Percentiles rank a stretch among this genome's conserved stretches.
Conservation (phyloP, 2,113 vertebrate genomes). For the Porphyrio hochstetteri region DNA sequence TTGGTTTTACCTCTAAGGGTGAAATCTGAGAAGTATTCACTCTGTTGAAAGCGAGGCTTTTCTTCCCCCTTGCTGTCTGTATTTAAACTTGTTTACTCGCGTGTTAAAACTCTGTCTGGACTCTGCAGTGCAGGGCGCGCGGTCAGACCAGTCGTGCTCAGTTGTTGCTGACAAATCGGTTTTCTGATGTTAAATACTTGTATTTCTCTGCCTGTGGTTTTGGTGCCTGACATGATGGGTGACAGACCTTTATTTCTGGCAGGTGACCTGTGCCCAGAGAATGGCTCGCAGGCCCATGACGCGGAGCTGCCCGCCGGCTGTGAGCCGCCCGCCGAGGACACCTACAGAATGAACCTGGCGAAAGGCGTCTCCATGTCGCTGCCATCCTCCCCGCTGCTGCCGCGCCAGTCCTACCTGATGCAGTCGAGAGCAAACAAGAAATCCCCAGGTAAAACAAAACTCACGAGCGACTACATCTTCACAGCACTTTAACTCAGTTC, state of each 20-base stretch:
- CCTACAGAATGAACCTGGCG: conserved; percentile 80
- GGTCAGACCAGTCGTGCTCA: background rate
- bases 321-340: conserved; percentile 75
- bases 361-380: conserved; percentile 96
- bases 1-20: background rate
- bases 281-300: conserved; percentile 62
- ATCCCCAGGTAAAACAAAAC: conserved; percentile 87
- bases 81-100: background rate
- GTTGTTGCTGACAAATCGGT: background rate
- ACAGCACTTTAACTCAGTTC: background rate
- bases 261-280: conserved; percentile 82
- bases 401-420: conserved; percentile 88
- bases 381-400: conserved; percentile 94
- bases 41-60: background rate
- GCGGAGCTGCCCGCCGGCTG: conserved; percentile 68
- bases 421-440: conserved; percentile 88
- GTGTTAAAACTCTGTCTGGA: background rate
- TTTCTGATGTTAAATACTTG: background rate
- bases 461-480: background rate
- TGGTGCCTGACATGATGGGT: background rate
- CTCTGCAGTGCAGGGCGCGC: background rate
- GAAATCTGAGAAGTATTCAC: background rate
- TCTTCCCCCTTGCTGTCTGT: background rate
- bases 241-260: conserved; percentile 44
- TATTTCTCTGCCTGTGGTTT: background rate